Conservation (phyloP, 2,113 vertebrate species). For the Cynoglossus semilaevis region DNA sequence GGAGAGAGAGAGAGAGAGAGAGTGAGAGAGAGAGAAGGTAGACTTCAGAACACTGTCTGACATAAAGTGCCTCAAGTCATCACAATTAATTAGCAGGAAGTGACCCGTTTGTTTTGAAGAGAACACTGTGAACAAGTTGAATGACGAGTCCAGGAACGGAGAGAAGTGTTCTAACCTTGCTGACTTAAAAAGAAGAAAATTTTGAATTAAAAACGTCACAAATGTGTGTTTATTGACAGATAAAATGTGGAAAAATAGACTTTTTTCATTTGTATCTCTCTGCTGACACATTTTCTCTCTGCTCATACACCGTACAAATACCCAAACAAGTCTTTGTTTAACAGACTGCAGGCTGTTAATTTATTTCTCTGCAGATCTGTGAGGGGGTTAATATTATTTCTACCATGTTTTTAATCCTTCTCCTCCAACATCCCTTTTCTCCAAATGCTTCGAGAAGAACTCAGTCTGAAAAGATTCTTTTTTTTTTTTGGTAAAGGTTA, state of each 20-base stretch:
- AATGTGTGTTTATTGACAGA: background rate
- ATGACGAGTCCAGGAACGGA: background rate
- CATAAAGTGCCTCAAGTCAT: slow-evolving; percentile 29
- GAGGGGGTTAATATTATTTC: slow-evolving; percentile 28
- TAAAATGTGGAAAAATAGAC: background rate
- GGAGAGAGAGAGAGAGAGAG: too few relatives aligned
- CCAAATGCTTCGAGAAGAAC: background rate
- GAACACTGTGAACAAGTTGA: slow-evolving; percentile 25
- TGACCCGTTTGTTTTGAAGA: slow-evolving; percentile 9
- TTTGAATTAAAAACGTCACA: background rate
- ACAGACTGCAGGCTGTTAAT: slow-evolving; percentile 27
- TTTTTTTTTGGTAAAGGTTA: background rate
- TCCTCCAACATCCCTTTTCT: background rate
- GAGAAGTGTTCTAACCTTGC: background rate
- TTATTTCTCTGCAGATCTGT: slow-evolving; percentile 8
- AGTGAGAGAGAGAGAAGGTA: slow-evolving; percentile 14
- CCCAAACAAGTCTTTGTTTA: slow-evolving; percentile 25
- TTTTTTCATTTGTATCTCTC: slow-evolving; percentile 5
- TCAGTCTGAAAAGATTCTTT: background rate
- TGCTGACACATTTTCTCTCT: slow-evolving; percentile 18
- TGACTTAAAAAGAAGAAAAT: slow-evolving; percentile 6
- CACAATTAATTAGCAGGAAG: slow-evolving; percentile 35
- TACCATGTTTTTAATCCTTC: slow-evolving; percentile 4
- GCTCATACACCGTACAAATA: slow-evolving; percentile 1
- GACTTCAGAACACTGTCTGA: slow-evolving; percentile 20